These are phyloP conservation scores for Philaenus spumarius DNA, from an alignment of 1,140 invertebrate species.

Conservation along the genomic window DNA sequence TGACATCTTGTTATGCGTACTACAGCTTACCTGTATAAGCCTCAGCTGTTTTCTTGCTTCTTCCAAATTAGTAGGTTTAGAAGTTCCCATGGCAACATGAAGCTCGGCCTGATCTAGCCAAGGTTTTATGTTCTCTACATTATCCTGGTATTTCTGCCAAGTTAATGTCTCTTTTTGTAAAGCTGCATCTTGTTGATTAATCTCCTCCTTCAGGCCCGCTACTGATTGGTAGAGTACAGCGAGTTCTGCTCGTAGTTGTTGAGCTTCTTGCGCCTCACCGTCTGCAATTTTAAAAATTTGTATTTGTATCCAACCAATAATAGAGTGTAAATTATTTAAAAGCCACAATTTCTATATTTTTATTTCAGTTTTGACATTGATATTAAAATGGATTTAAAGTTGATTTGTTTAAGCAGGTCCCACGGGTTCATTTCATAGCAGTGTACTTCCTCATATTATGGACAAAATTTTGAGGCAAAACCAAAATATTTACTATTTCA, in stretches of 20 bases:
- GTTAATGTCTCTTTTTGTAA: constrained; percentile 63
- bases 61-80: constrained; percentile 63
- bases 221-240: constrained; percentile 39
- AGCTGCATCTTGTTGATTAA: constrained; percentile 61
- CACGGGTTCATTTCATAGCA: too few relatives aligned
- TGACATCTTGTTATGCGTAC: too few relatives aligned
- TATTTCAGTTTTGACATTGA: neutral
- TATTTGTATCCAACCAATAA: too few relatives aligned
- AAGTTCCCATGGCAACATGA: constrained; percentile 56
- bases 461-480: too few relatives aligned
- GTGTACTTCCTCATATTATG: too few relatives aligned
- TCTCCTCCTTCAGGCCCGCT: constrained; percentile 57
- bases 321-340: too few relatives aligned
- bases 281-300: too few relatives aligned
- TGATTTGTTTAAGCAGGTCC: too few relatives aligned
- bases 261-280: constrained; percentile 51
- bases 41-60: constrained; percentile 75
- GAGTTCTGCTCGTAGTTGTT: constrained; percentile 46
- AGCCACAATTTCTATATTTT: neutral
- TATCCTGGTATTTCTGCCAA: constrained; percentile 79
- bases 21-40: constrained; percentile 36
- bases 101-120: constrained; percentile 83
- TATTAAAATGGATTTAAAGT: too few relatives aligned
- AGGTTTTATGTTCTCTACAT: constrained; percentile 71
- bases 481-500: too few relatives aligned